These are phyloP conservation scores for Paguma larvata DNA, from an alignment of 2,797 vertebrate species.

Conservation along the genomic window DNA sequence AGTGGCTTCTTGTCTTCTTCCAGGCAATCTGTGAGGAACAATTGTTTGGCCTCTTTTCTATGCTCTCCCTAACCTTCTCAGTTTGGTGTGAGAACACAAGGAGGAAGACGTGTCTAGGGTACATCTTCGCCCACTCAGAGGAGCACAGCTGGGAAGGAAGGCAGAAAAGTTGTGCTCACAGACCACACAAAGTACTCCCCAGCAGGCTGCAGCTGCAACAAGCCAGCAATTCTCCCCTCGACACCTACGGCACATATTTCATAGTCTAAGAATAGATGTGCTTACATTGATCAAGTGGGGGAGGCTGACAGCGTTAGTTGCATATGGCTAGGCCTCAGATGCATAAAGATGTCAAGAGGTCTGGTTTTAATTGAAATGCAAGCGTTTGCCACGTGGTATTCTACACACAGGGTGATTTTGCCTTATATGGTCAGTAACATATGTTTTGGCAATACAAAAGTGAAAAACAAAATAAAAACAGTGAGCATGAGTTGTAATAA, in stretches of 20 bases:
- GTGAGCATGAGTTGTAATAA: constrained; percentile 1
- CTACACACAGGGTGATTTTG: constrained; percentile 48
- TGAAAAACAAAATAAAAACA: constrained; percentile 28
- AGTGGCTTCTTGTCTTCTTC: constrained; percentile 51
- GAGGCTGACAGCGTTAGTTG: constrained; percentile 65
- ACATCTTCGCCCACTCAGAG: constrained; percentile 75
- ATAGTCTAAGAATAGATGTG: constrained; percentile 83
- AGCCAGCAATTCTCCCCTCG: constrained; percentile 75
- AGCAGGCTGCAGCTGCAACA: constrained; percentile 81
- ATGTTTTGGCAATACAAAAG: constrained; percentile 45
- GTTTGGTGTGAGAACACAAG: constrained; percentile 51
- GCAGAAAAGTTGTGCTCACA: constrained; percentile 54
- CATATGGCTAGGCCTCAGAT: constrained; percentile 74
- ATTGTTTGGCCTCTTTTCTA: constrained; percentile 61
- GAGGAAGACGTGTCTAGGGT: constrained; percentile 47
- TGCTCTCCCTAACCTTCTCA: background rate
- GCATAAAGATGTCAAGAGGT: constrained; percentile 75
- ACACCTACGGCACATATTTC: constrained; percentile 81
- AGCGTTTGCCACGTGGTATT: constrained; percentile 27
- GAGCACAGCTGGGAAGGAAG: constrained; percentile 76
- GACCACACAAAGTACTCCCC: constrained; percentile 82
- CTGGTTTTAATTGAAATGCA: constrained; percentile 74
- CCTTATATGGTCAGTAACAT: constrained; percentile 59
- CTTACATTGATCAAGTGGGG: constrained; percentile 70
- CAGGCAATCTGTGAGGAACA: constrained; percentile 67